Base-by-base conservation (phyloP, 2,797 vertebrate genomes). In the Alauda arvensis region DNA sequence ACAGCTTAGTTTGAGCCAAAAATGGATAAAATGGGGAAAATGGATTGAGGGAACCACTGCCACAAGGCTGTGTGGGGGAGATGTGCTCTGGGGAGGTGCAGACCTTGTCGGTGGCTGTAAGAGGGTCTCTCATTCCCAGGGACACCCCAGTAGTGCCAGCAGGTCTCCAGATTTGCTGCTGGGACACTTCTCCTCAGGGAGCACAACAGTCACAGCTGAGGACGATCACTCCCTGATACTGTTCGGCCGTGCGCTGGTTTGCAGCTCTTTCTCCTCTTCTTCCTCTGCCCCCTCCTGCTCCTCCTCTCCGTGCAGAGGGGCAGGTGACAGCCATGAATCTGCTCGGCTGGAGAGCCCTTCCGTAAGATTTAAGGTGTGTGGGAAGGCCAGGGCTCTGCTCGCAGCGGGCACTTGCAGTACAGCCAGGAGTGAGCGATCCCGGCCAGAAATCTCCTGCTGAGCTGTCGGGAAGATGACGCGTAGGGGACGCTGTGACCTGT, bases 401-500 rank as follows among this genome's bases (percentile, higher is more conserved):
- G 19, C 4, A 1, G 39, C 3, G 0, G 0, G 9, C 12, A 0
- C 63, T 49, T 23, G 68, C 25, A 6, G 37, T 8, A 0, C 83
- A 40, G 66, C 53, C 76, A 33, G 57, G 48, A 62, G 59, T 0
- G 45, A 46, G 86, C 0, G 63, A 29, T 59, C 40, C 23, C 2
- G 13, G 46, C 68, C 11, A 1, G 12, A 3, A n/a, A 72, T 66
- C 67, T 75, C 40, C 21, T 13, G 25, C 37, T 0, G 0, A n/a
- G 78, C 48, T 0, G 4, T 15, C 1, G 34, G 25, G 46, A 31
- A 2, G 68, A 12, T 9, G 60, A 20, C 9, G 4, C 0, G 9
- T 4, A 0, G 1, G 2, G 8, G 3, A 13, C 1, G 0, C 3
- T 1, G 10, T 7, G 23, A 42, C 46, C 48, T 10, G 33, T 3